phyloP scores from a whole-genome alignment of 2,797 vertebrate genomes.

The Cirrhinus molitorella region DNA sequence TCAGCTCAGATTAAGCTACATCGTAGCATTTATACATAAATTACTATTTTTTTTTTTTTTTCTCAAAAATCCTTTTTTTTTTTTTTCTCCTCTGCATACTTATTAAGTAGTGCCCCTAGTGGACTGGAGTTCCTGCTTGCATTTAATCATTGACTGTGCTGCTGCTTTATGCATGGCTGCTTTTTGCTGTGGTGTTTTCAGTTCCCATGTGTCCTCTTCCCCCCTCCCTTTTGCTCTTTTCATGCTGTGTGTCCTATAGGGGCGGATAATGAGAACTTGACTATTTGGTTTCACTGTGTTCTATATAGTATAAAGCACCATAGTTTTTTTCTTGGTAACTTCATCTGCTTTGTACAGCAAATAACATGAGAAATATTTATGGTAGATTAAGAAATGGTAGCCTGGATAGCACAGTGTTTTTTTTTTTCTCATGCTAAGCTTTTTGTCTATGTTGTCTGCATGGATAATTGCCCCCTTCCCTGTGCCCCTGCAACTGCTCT shows the following conservation, averaged over 20 bases:
- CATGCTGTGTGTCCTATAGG: background rate
- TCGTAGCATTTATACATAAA: too few relatives aligned
- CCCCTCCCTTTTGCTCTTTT: background rate
- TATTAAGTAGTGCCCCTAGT: too few relatives aligned
- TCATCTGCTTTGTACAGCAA: background rate
- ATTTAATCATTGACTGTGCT: background rate
- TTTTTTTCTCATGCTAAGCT: background rate
- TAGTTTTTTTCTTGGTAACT: background rate
- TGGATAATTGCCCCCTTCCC: constrained; percentile 34
- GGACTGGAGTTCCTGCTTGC: background rate
- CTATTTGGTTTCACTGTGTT: background rate
- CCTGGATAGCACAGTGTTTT: background rate
- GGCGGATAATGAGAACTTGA: background rate
- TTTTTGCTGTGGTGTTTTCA: constrained; percentile 7
- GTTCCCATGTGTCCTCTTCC: background rate
- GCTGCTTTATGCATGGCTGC: background rate
- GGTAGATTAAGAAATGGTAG: background rate
- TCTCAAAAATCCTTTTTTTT: too few relatives aligned
- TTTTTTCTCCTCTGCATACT: too few relatives aligned
- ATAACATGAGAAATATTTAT: background rate
- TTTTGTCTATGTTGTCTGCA: constrained; percentile 25
- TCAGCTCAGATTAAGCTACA: constrained; percentile 68
- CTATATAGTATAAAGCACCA: background rate
- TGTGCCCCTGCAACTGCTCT: constrained; percentile 31
- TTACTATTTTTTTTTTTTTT: too few relatives aligned